A percentile compares a stretch with the other conserved stretches of the same genome.
These are phyloP conservation scores for Potamarius usumacintae DNA, from an alignment of 2,113 vertebrate species.

Conservation along the genomic window DNA sequence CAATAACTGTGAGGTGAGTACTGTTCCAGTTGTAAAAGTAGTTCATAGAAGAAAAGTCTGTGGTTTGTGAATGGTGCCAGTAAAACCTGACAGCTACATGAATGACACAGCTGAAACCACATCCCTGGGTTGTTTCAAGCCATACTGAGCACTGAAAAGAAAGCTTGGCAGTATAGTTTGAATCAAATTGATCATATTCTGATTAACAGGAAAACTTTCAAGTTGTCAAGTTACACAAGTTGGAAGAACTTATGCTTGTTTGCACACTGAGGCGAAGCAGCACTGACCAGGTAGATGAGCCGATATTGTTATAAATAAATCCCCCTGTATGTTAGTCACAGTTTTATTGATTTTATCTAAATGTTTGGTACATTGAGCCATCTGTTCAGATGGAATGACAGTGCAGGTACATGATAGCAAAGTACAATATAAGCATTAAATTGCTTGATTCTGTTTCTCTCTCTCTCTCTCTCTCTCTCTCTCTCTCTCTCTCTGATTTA, in stretches of 20 bases:
- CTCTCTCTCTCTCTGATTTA: too few species aligned
- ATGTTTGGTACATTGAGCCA: background rate
- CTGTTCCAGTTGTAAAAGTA: background rate
- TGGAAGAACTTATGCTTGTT: background rate
- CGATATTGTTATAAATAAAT: background rate
- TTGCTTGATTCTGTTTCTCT: too few species aligned
- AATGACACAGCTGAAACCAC: background rate
- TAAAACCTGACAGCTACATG: background rate
- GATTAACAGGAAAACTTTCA: background rate
- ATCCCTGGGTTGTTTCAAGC: background rate
- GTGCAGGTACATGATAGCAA: too few species aligned
- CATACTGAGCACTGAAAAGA: background rate
- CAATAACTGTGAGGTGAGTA: slow-evolving; percentile 75
- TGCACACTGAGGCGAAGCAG: background rate
- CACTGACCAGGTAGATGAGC: background rate
- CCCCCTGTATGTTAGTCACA: background rate
- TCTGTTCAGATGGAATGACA: background rate
- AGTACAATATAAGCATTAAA: too few species aligned
- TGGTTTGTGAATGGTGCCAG: background rate
- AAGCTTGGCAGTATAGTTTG: background rate
- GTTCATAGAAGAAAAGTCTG: background rate
- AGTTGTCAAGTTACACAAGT: background rate
- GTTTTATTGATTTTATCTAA: background rate
- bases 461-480: too few species aligned
- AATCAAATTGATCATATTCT: background rate